Percentiles rank a stretch among this genome's conserved stretches.
Evolutionary conservation across 2,113 vertebrate genomes (phyloP).

Genomic region (Zapus hudsonius): DNA sequence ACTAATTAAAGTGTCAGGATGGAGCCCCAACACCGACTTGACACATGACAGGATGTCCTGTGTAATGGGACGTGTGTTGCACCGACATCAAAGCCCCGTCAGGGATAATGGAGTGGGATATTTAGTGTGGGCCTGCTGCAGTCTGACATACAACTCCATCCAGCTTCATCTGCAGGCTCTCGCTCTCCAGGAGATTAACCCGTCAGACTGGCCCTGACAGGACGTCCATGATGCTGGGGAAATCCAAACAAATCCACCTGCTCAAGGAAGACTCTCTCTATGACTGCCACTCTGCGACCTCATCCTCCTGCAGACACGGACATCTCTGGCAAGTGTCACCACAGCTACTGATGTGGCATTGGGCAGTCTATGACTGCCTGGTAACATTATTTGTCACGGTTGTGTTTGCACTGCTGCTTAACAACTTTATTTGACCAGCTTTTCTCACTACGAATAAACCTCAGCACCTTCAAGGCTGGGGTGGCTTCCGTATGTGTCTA

Average conservation of each 20-base stretch:
- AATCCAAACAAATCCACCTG: conserved; percentile 36
- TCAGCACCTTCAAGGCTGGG: not conserved
- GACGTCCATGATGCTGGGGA: not conserved
- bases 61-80: conserved; percentile 28
- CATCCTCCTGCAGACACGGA: fast-evolving
- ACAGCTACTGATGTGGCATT: not conserved
- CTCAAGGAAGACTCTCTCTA: not conserved
- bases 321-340: not conserved
- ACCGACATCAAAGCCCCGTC: conserved; percentile 69
- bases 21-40: conserved; percentile 52
- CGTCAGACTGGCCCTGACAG: not conserved
- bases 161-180: conserved; percentile 60
- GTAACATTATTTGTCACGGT: not conserved
- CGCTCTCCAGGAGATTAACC: conserved; percentile 47
- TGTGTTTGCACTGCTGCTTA: conserved; percentile 41
- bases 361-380: conserved; percentile 23
- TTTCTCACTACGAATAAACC: conserved; percentile 17
- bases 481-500: fast-evolving
- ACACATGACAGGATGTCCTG: conserved; percentile 54
- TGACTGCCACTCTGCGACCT: fast-evolving
- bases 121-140: not conserved
- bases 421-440: not conserved
- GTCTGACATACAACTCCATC: conserved; percentile 58
- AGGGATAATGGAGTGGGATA: conserved; percentile 36
- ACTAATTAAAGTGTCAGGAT: conserved; percentile 73